These are phyloP conservation scores for Cheirogaleus major DNA, from an alignment of 2,797 vertebrate species.

Conservation along the genomic window DNA sequence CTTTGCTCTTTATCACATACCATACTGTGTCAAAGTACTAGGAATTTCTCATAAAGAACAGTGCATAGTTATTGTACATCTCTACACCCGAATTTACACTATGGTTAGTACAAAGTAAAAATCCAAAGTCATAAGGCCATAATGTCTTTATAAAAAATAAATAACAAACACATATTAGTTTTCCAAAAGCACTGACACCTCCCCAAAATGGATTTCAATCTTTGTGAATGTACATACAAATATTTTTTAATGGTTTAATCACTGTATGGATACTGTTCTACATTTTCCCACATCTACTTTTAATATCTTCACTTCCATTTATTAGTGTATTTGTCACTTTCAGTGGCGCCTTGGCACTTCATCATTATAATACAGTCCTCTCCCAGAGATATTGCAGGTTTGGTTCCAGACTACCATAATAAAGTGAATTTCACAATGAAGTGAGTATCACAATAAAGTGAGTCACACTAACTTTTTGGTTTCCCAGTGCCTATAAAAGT, in stretches of 20 bases:
- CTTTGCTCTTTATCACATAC: background rate
- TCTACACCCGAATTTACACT: background rate
- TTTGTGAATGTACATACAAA: background rate
- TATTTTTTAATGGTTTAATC: background rate
- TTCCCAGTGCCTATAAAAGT: background rate
- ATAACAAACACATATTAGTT: background rate
- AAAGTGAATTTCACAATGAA: background rate
- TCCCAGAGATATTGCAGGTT: background rate
- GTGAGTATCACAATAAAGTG: background rate
- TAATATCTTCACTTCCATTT: background rate
- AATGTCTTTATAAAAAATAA: background rate
- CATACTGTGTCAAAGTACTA: background rate
- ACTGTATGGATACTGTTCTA: background rate
- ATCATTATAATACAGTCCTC: background rate
- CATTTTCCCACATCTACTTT: background rate
- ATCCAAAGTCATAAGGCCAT: background rate
- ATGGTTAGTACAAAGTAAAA: background rate
- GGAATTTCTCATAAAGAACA: background rate
- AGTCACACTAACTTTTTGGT: background rate
- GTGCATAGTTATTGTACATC: background rate
- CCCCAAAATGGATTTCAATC: background rate
- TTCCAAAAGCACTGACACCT: background rate
- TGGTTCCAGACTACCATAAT: background rate
- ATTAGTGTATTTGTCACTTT: background rate
- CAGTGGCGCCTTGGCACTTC: background rate